A percentile compares a stretch with the other conserved stretches of the same genome.
phyloP scores from a whole-genome alignment of 1,140 invertebrate genomes.

The Dendroctonus valens region DNA sequence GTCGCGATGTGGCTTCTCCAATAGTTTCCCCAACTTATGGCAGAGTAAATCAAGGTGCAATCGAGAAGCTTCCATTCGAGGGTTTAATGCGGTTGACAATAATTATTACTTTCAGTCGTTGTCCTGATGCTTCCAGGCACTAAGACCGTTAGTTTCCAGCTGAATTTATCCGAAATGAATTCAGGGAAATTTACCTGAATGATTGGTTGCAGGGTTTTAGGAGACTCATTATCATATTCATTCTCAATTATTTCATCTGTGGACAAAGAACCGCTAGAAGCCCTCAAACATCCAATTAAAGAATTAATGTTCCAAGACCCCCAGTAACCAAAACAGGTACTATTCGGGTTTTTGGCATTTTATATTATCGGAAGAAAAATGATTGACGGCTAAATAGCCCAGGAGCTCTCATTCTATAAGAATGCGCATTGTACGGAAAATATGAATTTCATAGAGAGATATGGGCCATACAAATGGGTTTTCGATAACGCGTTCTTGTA shows the following conservation, averaged over 20 bases:
- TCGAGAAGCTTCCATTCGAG: slow-evolving; percentile 27
- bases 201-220: too few species aligned
- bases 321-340: slow-evolving; percentile 23
- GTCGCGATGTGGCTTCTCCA: slow-evolving; percentile 24
- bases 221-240: neutral
- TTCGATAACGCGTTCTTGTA: slow-evolving; percentile 14
- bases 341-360: slow-evolving; percentile 22
- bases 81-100: slow-evolving; percentile 21
- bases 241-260: neutral
- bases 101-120: slow-evolving; percentile 17
- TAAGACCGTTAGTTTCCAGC: neutral
- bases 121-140: neutral
- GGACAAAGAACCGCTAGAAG: slow-evolving; percentile 14
- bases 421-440: slow-evolving; percentile 19
- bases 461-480: slow-evolving; percentile 20
- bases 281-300: slow-evolving; percentile 21
- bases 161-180: neutral
- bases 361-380: slow-evolving; percentile 21
- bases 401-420: slow-evolving; percentile 13
- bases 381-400: slow-evolving; percentile 25
- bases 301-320: slow-evolving; percentile 10
- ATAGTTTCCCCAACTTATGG: slow-evolving; percentile 33
- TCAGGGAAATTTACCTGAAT: neutral
- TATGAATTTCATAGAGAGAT: slow-evolving; percentile 23
- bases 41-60: slow-evolving; percentile 39